These are phyloP conservation scores for Clarias platycephalus DNA, from an alignment of 2,797 vertebrate species.

Conservation along the genomic window DNA sequence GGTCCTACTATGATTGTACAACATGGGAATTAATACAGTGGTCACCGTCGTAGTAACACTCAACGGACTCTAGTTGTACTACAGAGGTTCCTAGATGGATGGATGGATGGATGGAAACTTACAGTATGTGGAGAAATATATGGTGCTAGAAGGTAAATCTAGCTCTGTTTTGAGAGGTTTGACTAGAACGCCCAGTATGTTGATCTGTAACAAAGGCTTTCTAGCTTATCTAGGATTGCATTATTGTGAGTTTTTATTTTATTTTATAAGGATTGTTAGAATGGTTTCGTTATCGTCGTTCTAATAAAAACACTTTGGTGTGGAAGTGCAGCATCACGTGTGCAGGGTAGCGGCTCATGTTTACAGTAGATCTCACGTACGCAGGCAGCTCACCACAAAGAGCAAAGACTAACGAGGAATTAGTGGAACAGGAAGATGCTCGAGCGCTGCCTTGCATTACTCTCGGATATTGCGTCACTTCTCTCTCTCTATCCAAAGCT, in stretches of 20 bases:
- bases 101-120: too few relatives aligned
- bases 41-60: too few relatives aligned
- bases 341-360: neutral
- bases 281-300: too few relatives aligned
- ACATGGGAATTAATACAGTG: too few relatives aligned
- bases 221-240: neutral
- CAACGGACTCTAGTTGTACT: too few relatives aligned
- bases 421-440: conserved; percentile 42
- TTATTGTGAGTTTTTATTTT: neutral
- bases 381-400: neutral
- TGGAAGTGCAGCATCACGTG: neutral
- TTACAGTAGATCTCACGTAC: neutral
- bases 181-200: too few relatives aligned
- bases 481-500: neutral
- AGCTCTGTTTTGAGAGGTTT: neutral
- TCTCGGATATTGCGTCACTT: conserved; percentile 12
- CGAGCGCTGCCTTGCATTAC: conserved; percentile 15
- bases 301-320: neutral
- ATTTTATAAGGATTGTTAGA: neutral
- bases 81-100: too few relatives aligned
- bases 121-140: too few relatives aligned
- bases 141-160: too few relatives aligned
- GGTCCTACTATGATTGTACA: too few relatives aligned
- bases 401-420: conserved; percentile 41
- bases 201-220: neutral